Percentiles rank a stretch among this genome's conserved stretches.
Evolutionary conservation across 2,797 vertebrate species (phyloP).

Genomic region (Champsocephalus esox): DNA sequence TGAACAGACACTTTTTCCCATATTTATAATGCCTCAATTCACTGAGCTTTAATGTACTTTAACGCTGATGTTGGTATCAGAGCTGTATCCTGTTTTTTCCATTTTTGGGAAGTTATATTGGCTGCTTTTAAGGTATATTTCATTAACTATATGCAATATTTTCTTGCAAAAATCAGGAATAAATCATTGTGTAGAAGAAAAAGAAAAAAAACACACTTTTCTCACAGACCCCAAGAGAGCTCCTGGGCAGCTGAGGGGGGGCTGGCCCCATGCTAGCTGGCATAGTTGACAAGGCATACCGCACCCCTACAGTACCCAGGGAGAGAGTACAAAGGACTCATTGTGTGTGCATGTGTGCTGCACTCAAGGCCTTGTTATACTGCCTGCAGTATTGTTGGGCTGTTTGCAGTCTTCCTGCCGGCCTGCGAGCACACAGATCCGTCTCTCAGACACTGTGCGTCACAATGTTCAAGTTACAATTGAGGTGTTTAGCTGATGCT

Average conservation of each 20-base stretch:
- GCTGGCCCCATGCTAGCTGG: constrained; percentile 80
- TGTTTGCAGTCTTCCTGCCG: constrained; percentile 65
- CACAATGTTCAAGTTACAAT: constrained; percentile 12
- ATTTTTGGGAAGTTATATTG: background rate
- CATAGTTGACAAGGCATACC: constrained; percentile 77
- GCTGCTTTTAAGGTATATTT: background rate
- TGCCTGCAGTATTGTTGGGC: constrained; percentile 66
- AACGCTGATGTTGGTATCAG: background rate
- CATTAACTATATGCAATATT: background rate
- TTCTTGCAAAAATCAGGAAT: background rate
- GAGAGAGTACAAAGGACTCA: constrained; percentile 81
- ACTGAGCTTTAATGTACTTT: background rate
- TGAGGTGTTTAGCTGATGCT: constrained; percentile 11
- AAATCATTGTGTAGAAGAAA: background rate
- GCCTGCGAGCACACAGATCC: constrained; percentile 44
- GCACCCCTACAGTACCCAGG: constrained; percentile 74
- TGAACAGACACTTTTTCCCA: background rate
- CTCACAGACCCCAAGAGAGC: constrained; percentile 37
- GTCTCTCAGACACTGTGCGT: constrained; percentile 35
- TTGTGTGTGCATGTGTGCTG: constrained; percentile 68
- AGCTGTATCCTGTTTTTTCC: background rate
- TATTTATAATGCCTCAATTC: background rate
- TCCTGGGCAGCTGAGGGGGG: constrained; percentile 67
- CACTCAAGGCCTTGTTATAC: constrained; percentile 63
- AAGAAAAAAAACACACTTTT: no score